These are phyloP conservation scores for Minunthozetes semirufus DNA, from an alignment of 2,888 invertebrate species.

Conservation along the genomic window DNA sequence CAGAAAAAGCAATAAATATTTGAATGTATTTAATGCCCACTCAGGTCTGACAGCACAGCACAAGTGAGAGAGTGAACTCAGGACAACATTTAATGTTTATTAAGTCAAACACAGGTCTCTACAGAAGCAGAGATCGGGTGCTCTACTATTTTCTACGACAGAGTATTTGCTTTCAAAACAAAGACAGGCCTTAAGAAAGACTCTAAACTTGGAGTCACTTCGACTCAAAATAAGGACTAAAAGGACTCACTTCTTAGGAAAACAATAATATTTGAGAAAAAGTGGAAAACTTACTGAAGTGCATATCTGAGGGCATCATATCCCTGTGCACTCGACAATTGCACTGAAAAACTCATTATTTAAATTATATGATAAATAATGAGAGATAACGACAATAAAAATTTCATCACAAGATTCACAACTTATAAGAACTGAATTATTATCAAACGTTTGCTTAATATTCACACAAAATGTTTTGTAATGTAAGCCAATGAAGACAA, in stretches of 20 bases:
- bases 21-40: slow-evolving; percentile 20
- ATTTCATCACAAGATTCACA: not conserved
- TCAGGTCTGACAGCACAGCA: not conserved
- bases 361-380: not conserved
- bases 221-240: not conserved
- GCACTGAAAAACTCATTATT: slow-evolving; percentile 27
- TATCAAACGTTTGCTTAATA: not conserved
- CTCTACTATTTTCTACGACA: not conserved
- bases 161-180: slow-evolving; percentile 11
- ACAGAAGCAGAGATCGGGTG: not conserved
- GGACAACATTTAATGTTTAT: not conserved
- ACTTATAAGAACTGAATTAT: not conserved
- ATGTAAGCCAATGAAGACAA: not conserved
- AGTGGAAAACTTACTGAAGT: slow-evolving; percentile 18
- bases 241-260: not conserved
- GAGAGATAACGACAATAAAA: not conserved
- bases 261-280: not conserved
- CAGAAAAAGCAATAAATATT: not conserved
- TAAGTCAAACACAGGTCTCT: not conserved
- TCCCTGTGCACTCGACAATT: not conserved
- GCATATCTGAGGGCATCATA: slow-evolving; percentile 30
- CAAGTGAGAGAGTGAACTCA: not conserved
- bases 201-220: not conserved
- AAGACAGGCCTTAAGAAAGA: not conserved
- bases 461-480: not conserved